Conservation (phyloP, 2,888 invertebrate genomes). For the Xylota segnis region DNA sequence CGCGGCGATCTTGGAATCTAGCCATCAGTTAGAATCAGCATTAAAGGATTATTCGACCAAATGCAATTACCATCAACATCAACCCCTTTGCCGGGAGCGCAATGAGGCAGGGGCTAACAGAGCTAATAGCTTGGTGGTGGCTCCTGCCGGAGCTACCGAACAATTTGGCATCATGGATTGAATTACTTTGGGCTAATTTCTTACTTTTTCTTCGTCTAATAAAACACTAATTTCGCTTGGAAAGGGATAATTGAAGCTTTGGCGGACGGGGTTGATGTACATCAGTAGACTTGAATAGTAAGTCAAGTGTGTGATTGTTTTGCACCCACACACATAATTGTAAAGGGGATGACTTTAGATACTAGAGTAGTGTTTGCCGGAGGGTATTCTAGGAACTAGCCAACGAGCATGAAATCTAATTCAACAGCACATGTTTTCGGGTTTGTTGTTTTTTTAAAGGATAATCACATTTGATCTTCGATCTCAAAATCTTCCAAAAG, state of each 20-base stretch:
- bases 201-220: slow-evolving; percentile 26
- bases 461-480: too few relatives aligned
- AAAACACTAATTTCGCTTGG: slow-evolving; percentile 34
- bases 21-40: slow-evolving; percentile 83
- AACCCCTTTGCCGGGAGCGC: slow-evolving; percentile 66
- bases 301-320: slow-evolving; percentile 68
- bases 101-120: slow-evolving; percentile 13
- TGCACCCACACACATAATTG: slow-evolving; percentile 48
- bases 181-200: slow-evolving; percentile 57
- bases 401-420: too few relatives aligned
- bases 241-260: slow-evolving; percentile 46
- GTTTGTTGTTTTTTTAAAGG: too few relatives aligned
- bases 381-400: too few relatives aligned
- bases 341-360: too few relatives aligned
- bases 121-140: slow-evolving; percentile 66
- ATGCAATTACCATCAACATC: slow-evolving; percentile 83
- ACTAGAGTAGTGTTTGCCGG: too few relatives aligned
- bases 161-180: slow-evolving; percentile 54
- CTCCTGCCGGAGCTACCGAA: slow-evolving; percentile 52
- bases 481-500: too few relatives aligned
- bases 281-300: neutral
- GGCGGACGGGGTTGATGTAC: neutral
- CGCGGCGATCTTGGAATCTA: slow-evolving; percentile 67
- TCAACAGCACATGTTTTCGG: too few relatives aligned
- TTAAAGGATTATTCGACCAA: slow-evolving; percentile 84